Base-by-base conservation (phyloP, 2,797 vertebrate genomes). In the Novumbra hubbsi region DNA sequence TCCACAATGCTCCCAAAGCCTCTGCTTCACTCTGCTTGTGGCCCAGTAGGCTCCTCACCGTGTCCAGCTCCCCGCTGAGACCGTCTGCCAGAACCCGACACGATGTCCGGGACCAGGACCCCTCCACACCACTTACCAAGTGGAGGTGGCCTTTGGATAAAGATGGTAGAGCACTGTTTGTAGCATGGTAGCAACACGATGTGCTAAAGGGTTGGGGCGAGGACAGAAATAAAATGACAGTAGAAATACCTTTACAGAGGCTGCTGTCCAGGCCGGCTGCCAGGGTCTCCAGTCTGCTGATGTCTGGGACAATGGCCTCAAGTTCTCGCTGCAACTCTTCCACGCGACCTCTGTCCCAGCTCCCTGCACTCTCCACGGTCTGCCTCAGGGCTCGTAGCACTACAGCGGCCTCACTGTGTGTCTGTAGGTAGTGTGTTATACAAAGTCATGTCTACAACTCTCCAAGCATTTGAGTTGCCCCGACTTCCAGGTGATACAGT, bases 21-120 rank as follows among this genome's bases (percentile, higher is more conserved):
- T 99, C 97, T 0, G 98, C 97, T 83, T 99, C 96, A 55, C 89
- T 93, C 81, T 93, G 93, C 77, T 92, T 96, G 65, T 91, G 90
- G 88, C 98, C 88, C 76, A 96, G 85, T 87, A 97, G 12, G 91
- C 90, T 91, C 88, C 96, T 93, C 88, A 98, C 90, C 0, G 88
- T 81, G n/a, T 98, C 97, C 70, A 98, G 77, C 80, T 97, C 95
- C 5, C 84, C 76, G 27, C 87, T 91, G 24, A 99, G 90, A 0
- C 91, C 90, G 78, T 98, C 96, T 0, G 94, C 94, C 38, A 95
- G 76, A 50, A 90, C 90, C 28, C 98, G 93, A 83, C 97, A 98
- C 1, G 96, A 96, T 3, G 92, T 95, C 32, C 95, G 94, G 8
- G 90, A 12, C 55, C 55, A 45, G 41, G 41, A 45, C 9, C 55